Evolutionary conservation across 2,113 vertebrate species (phyloP).

Genomic region (Montifringilla adamsi): DNA sequence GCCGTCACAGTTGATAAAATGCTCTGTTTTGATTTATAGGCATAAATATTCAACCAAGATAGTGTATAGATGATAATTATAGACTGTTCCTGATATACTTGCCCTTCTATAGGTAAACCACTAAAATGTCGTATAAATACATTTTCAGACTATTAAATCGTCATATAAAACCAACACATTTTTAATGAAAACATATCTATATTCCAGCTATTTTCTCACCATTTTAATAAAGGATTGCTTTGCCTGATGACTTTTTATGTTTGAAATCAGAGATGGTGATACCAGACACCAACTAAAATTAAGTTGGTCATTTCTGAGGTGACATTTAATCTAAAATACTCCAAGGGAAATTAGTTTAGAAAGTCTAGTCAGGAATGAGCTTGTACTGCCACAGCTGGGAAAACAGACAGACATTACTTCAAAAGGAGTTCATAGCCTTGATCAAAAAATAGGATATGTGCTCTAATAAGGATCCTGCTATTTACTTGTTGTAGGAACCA

Average conservation of each 20-base stretch:
- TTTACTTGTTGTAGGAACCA: not conserved
- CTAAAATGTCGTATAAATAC: too few species aligned
- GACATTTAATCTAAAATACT: not conserved
- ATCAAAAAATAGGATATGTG: not conserved
- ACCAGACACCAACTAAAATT: not conserved
- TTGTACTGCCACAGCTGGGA: not conserved
- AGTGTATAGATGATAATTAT: not conserved
- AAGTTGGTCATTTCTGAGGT: not conserved
- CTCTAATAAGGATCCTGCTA: not conserved
- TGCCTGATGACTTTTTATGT: not conserved
- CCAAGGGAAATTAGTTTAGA: not conserved
- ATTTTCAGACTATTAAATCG: not conserved
- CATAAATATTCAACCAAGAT: not conserved
- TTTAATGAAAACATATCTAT: not conserved
- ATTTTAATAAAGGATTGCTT: not conserved
- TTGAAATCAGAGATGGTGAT: not conserved
- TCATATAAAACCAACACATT: not conserved
- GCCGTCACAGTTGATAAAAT: not conserved
- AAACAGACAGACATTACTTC: not conserved
- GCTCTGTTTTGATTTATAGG: not conserved
- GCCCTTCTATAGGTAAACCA: not conserved
- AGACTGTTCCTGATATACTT: not conserved
- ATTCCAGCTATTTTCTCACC: not conserved
- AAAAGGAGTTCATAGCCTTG: not conserved
- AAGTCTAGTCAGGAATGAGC: not conserved